These are phyloP conservation scores for Dascillus cervinus DNA, from an alignment of 2,888 invertebrate genomes.

Conservation along the genomic window DNA sequence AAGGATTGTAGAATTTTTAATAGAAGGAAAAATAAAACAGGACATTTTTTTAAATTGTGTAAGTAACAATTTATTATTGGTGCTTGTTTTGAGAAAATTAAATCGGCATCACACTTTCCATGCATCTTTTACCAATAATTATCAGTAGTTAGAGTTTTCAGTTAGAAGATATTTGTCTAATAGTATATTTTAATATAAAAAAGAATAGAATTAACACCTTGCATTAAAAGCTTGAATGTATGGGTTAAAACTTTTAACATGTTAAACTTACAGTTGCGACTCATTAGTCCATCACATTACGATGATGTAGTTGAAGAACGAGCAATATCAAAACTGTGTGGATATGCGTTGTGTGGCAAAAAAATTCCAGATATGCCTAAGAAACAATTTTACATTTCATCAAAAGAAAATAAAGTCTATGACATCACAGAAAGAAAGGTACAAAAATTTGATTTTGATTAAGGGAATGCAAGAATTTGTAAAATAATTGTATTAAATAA, in stretches of 20 bases:
- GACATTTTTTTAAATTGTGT: slow-evolving; percentile 48
- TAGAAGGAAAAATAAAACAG: slow-evolving; percentile 52
- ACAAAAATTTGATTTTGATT: slow-evolving; percentile 10
- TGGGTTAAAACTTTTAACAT: slow-evolving; percentile 4
- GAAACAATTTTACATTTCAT: slow-evolving; percentile 75
- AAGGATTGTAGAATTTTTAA: slow-evolving; percentile 61
- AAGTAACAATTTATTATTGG: too few relatives aligned
- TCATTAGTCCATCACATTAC: slow-evolving; percentile 68
- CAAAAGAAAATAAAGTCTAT: slow-evolving; percentile 73
- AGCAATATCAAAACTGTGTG: slow-evolving; percentile 67
- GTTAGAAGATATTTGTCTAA: too few relatives aligned
- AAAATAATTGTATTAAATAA: slow-evolving; percentile 1
- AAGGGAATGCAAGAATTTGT: not conserved
- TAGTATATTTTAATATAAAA: not conserved
- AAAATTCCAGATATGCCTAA: slow-evolving; percentile 56
- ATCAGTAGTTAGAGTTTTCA: slow-evolving; percentile 5
- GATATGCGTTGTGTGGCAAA: slow-evolving; percentile 72
- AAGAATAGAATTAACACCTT: not conserved
- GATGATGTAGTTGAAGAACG: slow-evolving; percentile 81
- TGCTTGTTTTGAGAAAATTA: too few relatives aligned
- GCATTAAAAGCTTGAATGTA: slow-evolving; percentile 5
- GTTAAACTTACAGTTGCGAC: slow-evolving; percentile 51
- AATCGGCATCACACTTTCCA: too few relatives aligned
- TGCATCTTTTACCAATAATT: slow-evolving; percentile 2
- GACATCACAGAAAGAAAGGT: slow-evolving; percentile 75